phyloP scores from a whole-genome alignment of 2,113 vertebrate species.

The Ageneiosus marmoratus region DNA sequence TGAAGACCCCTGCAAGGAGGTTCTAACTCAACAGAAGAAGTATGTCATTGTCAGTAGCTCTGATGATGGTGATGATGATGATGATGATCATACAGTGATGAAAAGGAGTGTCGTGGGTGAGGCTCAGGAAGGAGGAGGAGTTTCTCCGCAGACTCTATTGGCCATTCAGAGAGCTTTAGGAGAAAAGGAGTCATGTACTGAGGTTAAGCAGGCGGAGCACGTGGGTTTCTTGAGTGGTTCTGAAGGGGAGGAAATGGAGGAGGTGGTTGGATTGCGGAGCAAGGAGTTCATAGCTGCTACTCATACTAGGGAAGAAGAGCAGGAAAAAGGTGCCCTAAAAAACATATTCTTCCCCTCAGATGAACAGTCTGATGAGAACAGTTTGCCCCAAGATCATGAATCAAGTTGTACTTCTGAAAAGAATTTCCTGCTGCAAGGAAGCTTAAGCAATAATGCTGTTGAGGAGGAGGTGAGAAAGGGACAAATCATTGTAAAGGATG shows the following conservation, averaged over 20 bases:
- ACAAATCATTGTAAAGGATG: conserved; percentile 26
- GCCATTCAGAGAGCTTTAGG: conserved; percentile 63
- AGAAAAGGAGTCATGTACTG: conserved; percentile 48
- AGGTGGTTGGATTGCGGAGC: conserved; percentile 54
- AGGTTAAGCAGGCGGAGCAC: neutral
- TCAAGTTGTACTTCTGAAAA: neutral
- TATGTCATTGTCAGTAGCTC: conserved; percentile 44
- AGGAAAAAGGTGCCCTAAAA: neutral
- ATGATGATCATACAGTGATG: neutral
- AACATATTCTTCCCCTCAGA: neutral
- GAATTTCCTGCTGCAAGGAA: neutral
- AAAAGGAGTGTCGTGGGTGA: neutral
- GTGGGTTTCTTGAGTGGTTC: conserved; percentile 60
- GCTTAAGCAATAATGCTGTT: neutral
- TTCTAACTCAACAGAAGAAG: neutral
- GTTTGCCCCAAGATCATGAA: neutral
- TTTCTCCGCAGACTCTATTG: conserved; percentile 77
- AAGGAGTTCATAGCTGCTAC: conserved; percentile 47
- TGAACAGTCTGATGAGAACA: neutral
- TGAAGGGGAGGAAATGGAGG: conserved; percentile 70
- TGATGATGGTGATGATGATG: conserved; percentile 13
- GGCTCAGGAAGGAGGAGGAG: conserved; percentile 45
- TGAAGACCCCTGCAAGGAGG: neutral
- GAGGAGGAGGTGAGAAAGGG: conserved; percentile 35
- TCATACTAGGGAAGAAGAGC: neutral